Base-by-base conservation (phyloP, 1,140 invertebrate genomes). In the Proales similis region DNA sequence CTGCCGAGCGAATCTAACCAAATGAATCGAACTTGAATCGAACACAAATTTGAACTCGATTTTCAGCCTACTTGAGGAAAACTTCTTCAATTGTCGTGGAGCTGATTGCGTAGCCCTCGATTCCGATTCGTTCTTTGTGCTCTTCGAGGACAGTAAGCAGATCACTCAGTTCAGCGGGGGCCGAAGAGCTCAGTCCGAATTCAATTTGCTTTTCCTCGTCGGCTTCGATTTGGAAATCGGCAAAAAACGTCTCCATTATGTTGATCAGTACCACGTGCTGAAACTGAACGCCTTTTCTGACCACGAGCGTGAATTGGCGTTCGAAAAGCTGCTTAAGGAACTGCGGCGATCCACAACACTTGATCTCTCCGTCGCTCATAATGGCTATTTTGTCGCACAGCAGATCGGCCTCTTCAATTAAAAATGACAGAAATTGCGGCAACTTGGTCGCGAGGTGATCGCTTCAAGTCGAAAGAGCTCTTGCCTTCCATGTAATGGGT, bases 301-400 rank as follows among this genome's bases (percentile, higher is more conserved):
- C 24, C 2, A 14, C 14, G 19, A 62, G 17, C 36, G 22, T 46
- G 27, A 33, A 62, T 12, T 45, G 30, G 19, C 24, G n/a, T 6
- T n/a, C 32, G 39, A 32, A 47, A 17, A 26, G 27, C 9, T 20
- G 4, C 49, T 85, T 85, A 2, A 85, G 71, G 67, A 81, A 85
- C 4, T 84, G 70, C n/a, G 81, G 80, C 0, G 81, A 81, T 2
- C 84, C 84, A 67, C 76, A 78, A 64, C 81, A 80, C 53, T 79
- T 75, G 0, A 85, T 71, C 62, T 78, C 75, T 26, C 84, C 84
- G 64, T 81, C 74, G 17, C 80, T 77, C 11, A 85, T 81, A 45
- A 85, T 83, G 5, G 82, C 83, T 42, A 86, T 83, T 48, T 83
- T 68, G 68, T 85, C 84, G 14, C 82, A 81, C 1, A 85, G 72